Evolutionary conservation across 2,113 vertebrate genomes (phyloP).

Genomic region (Hystrix brachyura): DNA sequence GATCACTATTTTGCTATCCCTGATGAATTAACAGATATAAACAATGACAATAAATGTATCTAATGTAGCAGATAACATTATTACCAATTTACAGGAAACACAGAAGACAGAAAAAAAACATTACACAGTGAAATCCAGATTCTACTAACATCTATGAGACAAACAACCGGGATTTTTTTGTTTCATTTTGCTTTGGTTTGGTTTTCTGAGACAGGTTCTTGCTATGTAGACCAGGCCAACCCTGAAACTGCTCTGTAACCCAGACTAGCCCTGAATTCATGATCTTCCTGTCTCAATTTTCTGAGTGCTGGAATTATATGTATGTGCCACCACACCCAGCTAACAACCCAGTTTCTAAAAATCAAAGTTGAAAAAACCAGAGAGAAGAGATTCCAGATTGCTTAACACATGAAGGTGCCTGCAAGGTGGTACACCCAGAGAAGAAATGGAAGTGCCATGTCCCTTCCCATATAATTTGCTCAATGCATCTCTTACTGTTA

Average conservation of each 20-base stretch:
- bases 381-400: background rate
- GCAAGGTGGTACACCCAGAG: background rate
- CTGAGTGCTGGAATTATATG: background rate
- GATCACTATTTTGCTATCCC: background rate
- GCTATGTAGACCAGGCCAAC: background rate
- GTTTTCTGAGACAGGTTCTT: background rate
- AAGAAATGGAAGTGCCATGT: background rate
- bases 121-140: conserved; percentile 27
- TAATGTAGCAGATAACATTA: background rate
- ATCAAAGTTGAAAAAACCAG: background rate
- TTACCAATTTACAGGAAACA: conserved; percentile 18
- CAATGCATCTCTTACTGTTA: background rate
- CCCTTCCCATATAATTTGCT: background rate
- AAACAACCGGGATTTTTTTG: background rate
- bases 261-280: background rate
- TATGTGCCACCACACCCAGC: background rate
- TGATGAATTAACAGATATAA: background rate
- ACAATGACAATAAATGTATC: conserved; percentile 38
- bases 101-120: background rate
- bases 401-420: background rate
- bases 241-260: background rate
- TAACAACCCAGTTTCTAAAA: conserved; percentile 14
- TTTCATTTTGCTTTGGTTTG: background rate
- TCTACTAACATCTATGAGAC: background rate
- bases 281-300: background rate